Percentiles rank a stretch among this genome's conserved stretches.
These are phyloP conservation scores for Calephelis virginiensis DNA, from an alignment of 1,140 invertebrate species.

Conservation along the genomic window DNA sequence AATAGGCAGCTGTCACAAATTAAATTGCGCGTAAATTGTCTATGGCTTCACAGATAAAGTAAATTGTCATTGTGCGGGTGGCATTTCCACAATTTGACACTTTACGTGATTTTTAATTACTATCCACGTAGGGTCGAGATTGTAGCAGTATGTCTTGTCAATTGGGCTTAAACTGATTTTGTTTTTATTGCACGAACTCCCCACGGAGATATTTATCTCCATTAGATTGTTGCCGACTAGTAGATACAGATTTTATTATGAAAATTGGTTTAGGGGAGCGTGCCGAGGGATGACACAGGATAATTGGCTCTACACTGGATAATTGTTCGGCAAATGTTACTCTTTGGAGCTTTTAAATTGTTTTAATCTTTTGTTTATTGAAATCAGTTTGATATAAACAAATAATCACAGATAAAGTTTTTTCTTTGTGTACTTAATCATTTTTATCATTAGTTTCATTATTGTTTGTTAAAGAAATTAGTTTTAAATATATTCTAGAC, in stretches of 20 bases:
- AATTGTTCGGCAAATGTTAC: conserved; percentile 66
- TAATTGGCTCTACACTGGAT: conserved; percentile 66
- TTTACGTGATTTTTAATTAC: conserved; percentile 49
- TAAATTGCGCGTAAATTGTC: conserved; percentile 46
- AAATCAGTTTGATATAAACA: not conserved
- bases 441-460: no score
- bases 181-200: conserved; percentile 66
- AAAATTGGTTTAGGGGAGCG: conserved; percentile 62
- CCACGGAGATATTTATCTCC: conserved; percentile 71
- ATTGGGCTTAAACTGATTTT: conserved; percentile 70
- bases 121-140: conserved; percentile 33
- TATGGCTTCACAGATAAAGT: conserved; percentile 20
- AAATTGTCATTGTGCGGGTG: conserved; percentile 46
- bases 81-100: conserved; percentile 53
- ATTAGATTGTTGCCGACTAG: conserved; percentile 60
- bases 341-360: conserved; percentile 46
- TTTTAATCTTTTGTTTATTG: conserved; percentile 41
- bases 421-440: no score
- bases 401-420: no score
- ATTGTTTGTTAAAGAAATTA: no score
- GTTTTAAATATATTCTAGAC: no score
- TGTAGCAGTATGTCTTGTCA: conserved; percentile 60
- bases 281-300: conserved; percentile 57
- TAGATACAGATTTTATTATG: conserved; percentile 70
- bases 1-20: conserved; percentile 35